Percentiles rank a stretch among this genome's conserved stretches.
phyloP scores from a whole-genome alignment of 2,113 vertebrate species.

The Arothron firmamentum region DNA sequence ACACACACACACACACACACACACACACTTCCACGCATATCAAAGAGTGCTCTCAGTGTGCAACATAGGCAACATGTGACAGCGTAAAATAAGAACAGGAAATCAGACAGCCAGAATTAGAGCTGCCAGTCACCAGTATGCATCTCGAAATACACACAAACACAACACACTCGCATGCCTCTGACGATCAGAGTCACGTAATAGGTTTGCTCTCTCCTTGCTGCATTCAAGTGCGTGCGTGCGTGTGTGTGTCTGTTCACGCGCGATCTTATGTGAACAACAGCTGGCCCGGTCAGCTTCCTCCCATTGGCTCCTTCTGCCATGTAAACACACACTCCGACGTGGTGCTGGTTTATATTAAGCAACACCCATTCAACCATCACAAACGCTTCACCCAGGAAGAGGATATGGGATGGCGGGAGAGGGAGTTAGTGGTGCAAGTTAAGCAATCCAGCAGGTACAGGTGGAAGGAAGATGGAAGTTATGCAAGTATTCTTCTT shows the following conservation, averaged over 20 bases:
- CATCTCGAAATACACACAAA: background rate
- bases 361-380: constrained; percentile 54
- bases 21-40: background rate
- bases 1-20: constrained; percentile 16
- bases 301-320: constrained; percentile 40
- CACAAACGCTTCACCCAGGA: constrained; percentile 27
- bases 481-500: constrained; percentile 34
- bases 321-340: constrained; percentile 54
- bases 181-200: constrained; percentile 20
- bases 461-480: constrained; percentile 14
- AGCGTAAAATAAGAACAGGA: constrained; percentile 38
- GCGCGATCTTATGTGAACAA: constrained; percentile 44
- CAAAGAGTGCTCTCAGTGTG: constrained; percentile 39
- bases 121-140: constrained; percentile 38
- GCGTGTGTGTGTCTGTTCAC: constrained; percentile 7
- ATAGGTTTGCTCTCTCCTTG: constrained; percentile 8
- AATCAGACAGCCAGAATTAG: constrained; percentile 53
- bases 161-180: constrained; percentile 26
- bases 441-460: constrained; percentile 14
- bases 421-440: constrained; percentile 6
- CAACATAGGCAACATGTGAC: constrained; percentile 44
- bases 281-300: constrained; percentile 58
- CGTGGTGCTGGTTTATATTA: constrained; percentile 64
- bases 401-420: background rate
- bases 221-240: background rate